Evolutionary conservation across 2,888 invertebrate genomes (phyloP), one percentile per base, ranked within the genome.

Genomic region (Macrophya annulata): DNA sequence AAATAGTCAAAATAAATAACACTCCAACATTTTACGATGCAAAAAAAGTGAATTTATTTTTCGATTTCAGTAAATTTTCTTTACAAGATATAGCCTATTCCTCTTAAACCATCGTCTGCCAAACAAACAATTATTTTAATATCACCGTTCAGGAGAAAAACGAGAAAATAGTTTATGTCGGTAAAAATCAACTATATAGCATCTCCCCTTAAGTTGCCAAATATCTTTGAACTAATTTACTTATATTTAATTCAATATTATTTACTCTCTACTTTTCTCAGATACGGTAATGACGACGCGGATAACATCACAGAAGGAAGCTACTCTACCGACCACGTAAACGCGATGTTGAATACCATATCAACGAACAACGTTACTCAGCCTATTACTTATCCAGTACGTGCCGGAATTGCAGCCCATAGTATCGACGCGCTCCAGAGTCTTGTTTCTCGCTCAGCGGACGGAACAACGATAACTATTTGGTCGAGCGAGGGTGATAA

Each of bases 311-410:
- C 89, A 3, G 91, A 95, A 72, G 96, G 95, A 1, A 94, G 94
- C 45, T 97, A 97, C 92, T 95, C 95, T 5, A 90, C 94, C 3
- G 93, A 94, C 0, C 95, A 97, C 82, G 95, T 97, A n/a, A 94
- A 95, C 0, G 94, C 94, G 25, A 98, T 98, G 98, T 90, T 96
- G 2, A 91, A 95, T 4, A 93, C 94, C 8, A 94, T 97, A 31
- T 94, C 93, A 84, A 94, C 94, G 55, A 94, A 94, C 85, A 93
- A 94, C 17, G 93, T 96, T 4, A 94, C 94, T n/a, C 96, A 96
- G 91, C 94, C 95, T 62, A 95, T 98, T 83, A 98, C 98, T 0
- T 98, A 98, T 90, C 97, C 98, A 0, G 96, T 97, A 4, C 94
- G 97, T 83, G 97, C 97, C 0, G 96, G 94, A 0, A 93, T 96